Evolutionary conservation across 2,888 invertebrate species (phyloP).

Genomic region (Zygogramma bicolorata): DNA sequence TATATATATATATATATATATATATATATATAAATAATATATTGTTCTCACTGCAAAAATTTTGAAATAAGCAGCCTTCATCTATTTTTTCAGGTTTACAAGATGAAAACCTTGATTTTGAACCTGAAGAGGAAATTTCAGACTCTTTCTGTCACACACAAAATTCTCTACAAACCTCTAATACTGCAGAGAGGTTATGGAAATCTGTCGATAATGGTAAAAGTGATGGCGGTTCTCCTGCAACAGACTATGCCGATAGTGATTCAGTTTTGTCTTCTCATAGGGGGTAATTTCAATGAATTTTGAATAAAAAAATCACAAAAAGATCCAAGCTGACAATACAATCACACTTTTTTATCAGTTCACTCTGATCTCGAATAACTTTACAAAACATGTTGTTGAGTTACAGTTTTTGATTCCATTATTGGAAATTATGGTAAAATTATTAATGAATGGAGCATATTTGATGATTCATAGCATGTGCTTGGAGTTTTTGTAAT

Average conservation of each 20-base stretch:
- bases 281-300: constrained; percentile 27
- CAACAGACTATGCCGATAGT: not conserved
- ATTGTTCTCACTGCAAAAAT: not conserved
- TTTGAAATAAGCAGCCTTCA: not conserved
- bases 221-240: not conserved
- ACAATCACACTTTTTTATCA: too few species aligned
- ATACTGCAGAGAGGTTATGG: not conserved
- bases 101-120: constrained; percentile 39
- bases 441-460: not conserved
- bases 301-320: too few species aligned
- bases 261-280: constrained; percentile 8
- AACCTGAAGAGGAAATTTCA: constrained; percentile 28
- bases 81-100: constrained; percentile 17
- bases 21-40: too few species aligned
- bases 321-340: too few species aligned
- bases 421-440: too few species aligned
- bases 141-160: not conserved
- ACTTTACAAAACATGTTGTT: too few species aligned
- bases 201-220: not conserved
- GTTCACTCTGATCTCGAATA: too few species aligned
- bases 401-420: too few species aligned
- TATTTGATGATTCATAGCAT: not conserved
- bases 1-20: too few species aligned
- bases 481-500: not conserved
- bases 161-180: not conserved